Percentiles rank a stretch among this genome's conserved stretches.
Conservation (phyloP, 1,140 invertebrate genomes). For the Chrysoperla carnea region DNA sequence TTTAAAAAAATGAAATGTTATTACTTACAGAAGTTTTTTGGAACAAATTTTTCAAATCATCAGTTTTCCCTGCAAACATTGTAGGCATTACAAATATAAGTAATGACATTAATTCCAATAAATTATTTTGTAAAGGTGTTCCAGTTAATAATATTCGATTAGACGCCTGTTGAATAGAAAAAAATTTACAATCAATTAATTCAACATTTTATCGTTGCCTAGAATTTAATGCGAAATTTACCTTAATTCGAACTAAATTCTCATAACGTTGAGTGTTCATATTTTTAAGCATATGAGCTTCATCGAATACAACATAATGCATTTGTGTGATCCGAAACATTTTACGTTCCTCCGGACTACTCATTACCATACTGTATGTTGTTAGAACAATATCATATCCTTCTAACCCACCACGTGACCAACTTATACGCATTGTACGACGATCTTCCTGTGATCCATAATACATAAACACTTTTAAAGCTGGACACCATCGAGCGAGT, state of each 20-base stretch:
- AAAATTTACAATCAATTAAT: constrained; percentile 6
- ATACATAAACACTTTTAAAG: constrained; percentile 64
- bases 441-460: constrained; percentile 77
- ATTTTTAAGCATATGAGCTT: constrained; percentile 96
- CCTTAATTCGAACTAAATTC: constrained; percentile 74
- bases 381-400: constrained; percentile 74
- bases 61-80: constrained; percentile 76
- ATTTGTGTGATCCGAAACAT: constrained; percentile 79
- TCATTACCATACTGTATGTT: constrained; percentile 68
- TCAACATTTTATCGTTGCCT: background rate
- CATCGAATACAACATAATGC: constrained; percentile 90
- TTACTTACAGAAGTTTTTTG: constrained; percentile 42
- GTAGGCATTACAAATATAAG: constrained; percentile 92
- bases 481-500: constrained; percentile 68
- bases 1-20: constrained; percentile 6
- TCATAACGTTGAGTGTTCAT: constrained; percentile 85
- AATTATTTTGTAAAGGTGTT: constrained; percentile 89
- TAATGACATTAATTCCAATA: constrained; percentile 88
- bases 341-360: constrained; percentile 72
- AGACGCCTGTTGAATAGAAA: constrained; percentile 38
- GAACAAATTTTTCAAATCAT: constrained; percentile 77
- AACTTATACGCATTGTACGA: constrained; percentile 51
- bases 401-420: constrained; percentile 54
- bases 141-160: constrained; percentile 75
- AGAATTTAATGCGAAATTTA: constrained; percentile 19